These are phyloP conservation scores for Diadophis punctatus DNA, from an alignment of 2,113 vertebrate species.

Conservation along the genomic window DNA sequence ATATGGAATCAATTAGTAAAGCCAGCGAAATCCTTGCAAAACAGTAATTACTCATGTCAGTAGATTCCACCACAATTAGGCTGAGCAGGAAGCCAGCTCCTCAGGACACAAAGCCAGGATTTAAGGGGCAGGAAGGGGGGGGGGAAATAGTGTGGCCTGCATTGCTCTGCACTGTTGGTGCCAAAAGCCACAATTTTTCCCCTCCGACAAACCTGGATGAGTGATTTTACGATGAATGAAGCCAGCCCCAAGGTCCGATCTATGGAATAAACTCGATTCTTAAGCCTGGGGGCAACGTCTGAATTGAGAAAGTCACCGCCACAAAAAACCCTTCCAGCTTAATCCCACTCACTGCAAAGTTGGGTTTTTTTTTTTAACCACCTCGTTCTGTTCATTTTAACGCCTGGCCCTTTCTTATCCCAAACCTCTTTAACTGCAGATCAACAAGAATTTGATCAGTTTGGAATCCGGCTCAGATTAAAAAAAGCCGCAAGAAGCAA, in stretches of 20 bases:
- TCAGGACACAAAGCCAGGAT: not conserved
- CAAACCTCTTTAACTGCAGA: not conserved
- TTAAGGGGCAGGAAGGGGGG: accelerated
- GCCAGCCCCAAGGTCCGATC: not conserved
- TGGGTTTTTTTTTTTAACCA: not conserved
- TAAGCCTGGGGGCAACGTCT: not conserved
- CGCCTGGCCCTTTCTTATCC: not conserved
- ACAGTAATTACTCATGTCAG: constrained; percentile 46
- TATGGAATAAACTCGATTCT: not conserved
- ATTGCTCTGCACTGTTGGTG: accelerated
- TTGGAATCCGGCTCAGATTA: not conserved
- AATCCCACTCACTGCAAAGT: not conserved
- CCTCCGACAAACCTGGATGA: not conserved
- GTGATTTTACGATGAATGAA: not conserved
- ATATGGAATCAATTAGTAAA: constrained; percentile 37
- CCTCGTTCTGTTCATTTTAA: not conserved
- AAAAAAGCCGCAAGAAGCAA: not conserved
- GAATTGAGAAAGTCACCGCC: not conserved
- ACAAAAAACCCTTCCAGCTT: not conserved
- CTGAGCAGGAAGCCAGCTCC: not conserved
- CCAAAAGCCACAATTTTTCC: not conserved
- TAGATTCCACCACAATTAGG: constrained; percentile 23
- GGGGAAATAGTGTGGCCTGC: accelerated
- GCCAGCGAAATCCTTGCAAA: constrained; percentile 36
- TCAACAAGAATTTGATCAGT: not conserved